phyloP scores from a whole-genome alignment of 2,888 invertebrate genomes.

The Hermaeophaga mercurialis region DNA sequence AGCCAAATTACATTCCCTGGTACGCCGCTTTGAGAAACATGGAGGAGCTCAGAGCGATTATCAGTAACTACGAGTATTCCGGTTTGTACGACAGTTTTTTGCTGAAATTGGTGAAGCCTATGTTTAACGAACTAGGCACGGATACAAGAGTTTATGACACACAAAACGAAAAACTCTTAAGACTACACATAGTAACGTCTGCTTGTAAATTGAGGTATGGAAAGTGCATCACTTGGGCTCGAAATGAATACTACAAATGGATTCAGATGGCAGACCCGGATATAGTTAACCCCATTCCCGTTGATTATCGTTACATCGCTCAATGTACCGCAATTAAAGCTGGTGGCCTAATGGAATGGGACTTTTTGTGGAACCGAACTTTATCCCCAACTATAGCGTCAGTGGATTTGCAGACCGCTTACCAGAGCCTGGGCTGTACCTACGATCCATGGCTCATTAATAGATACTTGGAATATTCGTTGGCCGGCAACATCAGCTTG shows the following conservation, averaged over 20 bases:
- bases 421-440: constrained; percentile 60
- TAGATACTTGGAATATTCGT: constrained; percentile 52
- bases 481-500: constrained; percentile 49
- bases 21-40: constrained; percentile 63
- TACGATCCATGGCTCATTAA: constrained; percentile 61
- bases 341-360: constrained; percentile 72
- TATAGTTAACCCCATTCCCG: constrained; percentile 61
- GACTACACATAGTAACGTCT: constrained; percentile 63
- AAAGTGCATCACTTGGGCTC: constrained; percentile 63
- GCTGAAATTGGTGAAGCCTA: constrained; percentile 44
- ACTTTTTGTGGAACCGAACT: constrained; percentile 71
- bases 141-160: constrained; percentile 59
- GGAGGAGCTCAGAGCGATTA: constrained; percentile 59
- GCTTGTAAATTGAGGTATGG: constrained; percentile 64
- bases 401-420: constrained; percentile 59
- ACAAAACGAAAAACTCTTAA: constrained; percentile 64
- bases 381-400: constrained; percentile 64
- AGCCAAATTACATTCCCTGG: constrained; percentile 72
- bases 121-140: constrained; percentile 62
- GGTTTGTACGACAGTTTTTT: constrained; percentile 56
- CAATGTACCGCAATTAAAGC: constrained; percentile 67
- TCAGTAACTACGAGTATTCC: constrained; percentile 61
- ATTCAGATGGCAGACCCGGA: constrained; percentile 50
- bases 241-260: constrained; percentile 56
- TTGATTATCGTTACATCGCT: constrained; percentile 67